These are phyloP conservation scores for Falco novaeseelandiae DNA, from an alignment of 2,797 vertebrate species.

Conservation along the genomic window DNA sequence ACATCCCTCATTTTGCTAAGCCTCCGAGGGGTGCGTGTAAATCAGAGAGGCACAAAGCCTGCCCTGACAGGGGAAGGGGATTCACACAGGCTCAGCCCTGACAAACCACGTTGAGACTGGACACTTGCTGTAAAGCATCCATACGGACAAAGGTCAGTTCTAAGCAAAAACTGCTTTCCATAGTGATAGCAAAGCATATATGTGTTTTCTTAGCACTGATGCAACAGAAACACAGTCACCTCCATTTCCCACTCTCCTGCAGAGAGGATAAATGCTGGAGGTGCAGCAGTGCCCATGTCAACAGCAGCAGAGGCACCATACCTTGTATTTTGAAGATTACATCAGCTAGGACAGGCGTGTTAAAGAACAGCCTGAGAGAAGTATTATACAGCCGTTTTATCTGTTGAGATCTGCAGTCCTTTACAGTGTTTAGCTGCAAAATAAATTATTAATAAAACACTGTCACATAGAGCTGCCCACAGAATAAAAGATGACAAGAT, in stretches of 20 bases:
- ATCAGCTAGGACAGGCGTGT: constrained; percentile 92
- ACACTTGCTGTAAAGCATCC: background rate
- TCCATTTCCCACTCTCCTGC: background rate
- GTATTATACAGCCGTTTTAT: constrained; percentile 76
- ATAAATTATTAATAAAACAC: background rate
- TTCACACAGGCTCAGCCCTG: rapidly evolving
- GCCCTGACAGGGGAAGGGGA: rapidly evolving
- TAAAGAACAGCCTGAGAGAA: constrained; percentile 92
- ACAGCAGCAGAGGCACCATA: constrained; percentile 38
- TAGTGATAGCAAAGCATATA: rapidly evolving
- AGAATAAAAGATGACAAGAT: background rate
- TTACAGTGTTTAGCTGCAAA: constrained; percentile 61
- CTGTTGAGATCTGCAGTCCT: constrained; percentile 72
- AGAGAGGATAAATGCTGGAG: background rate
- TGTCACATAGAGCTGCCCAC: background rate
- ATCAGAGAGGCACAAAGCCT: background rate
- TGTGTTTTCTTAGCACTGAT: background rate
- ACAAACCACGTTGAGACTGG: rapidly evolving
- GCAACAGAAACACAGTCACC: background rate
- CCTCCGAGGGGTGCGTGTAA: rapidly evolving
- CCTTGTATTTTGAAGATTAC: constrained; percentile 99
- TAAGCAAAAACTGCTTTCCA: background rate
- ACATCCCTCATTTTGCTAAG: background rate
- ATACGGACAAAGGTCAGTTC: rapidly evolving
- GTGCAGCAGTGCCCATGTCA: rapidly evolving